Conservation (phyloP, 2,113 vertebrate genomes). For the Lepidothrix coronata region DNA sequence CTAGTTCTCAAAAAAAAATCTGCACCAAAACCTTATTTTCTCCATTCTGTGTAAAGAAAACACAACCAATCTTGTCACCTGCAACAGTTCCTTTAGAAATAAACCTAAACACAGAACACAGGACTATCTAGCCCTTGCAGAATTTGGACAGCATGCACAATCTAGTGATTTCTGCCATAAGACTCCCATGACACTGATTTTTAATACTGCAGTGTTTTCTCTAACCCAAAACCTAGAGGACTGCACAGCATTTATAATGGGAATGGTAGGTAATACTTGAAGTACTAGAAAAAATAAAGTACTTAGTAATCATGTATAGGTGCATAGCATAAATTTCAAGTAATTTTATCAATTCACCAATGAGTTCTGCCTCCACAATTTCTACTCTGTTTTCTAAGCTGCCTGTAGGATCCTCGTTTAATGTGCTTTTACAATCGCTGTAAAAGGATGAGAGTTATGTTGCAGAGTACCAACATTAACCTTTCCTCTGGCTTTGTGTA, state of each 20-base stretch:
- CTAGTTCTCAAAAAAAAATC: background rate
- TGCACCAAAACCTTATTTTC: background rate
- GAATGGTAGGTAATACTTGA: background rate
- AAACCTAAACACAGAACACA: background rate
- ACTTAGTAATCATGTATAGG: background rate
- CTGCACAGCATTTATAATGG: background rate
- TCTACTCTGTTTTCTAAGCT: background rate
- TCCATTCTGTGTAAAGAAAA: background rate
- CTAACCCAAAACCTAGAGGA: background rate
- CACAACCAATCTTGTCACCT: background rate
- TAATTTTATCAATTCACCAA: background rate
- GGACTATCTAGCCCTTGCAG: background rate
- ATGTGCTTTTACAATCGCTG: background rate
- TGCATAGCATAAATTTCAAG: background rate
- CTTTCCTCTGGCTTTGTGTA: background rate
- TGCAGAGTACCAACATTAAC: background rate
- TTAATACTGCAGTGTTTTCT: background rate
- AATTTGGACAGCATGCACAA: background rate
- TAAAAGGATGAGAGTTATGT: background rate
- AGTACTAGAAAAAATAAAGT: background rate
- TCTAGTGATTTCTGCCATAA: background rate
- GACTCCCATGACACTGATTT: background rate
- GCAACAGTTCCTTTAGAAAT: background rate
- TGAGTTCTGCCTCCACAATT: background rate
- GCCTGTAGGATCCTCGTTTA: background rate